Percentiles rank a stretch among this genome's conserved stretches.
Evolutionary conservation across 37 sponge, comb jelly and placozoan genomes (phyloP).

Genomic region (Geodia barretti): DNA sequence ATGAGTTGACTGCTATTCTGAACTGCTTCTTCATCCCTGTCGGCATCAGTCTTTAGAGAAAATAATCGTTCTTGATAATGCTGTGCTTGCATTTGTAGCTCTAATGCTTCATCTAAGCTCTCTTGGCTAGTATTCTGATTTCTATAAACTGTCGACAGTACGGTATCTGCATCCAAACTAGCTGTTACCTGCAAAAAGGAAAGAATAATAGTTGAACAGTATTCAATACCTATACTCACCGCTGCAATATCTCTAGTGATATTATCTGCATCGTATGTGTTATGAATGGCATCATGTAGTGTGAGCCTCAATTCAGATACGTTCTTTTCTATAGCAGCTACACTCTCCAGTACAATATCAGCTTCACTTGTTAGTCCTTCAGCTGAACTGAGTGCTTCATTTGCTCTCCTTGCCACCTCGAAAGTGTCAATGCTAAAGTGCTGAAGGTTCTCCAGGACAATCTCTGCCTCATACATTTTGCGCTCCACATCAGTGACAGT

Average conservation of each 20-base stretch:
- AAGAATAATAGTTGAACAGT: not conserved
- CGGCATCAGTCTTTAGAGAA: not conserved
- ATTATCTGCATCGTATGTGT: not conserved
- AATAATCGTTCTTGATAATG: not conserved
- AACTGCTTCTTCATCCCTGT: not conserved
- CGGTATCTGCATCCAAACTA: not conserved
- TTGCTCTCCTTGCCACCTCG: not conserved
- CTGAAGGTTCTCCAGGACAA: slow-evolving; percentile 5
- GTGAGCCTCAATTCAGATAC: not conserved
- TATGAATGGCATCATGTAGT: not conserved
- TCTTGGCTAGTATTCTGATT: not conserved
- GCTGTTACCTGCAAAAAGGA: not conserved
- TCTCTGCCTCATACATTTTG: not conserved
- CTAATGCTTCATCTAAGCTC: not conserved
- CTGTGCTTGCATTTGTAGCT: not conserved
- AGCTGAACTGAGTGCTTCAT: not conserved
- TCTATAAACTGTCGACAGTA: not conserved
- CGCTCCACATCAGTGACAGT: not conserved
- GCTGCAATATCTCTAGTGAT: not conserved
- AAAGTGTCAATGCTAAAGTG: slow-evolving; percentile 8
- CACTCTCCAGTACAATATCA: not conserved
- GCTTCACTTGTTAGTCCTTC: not conserved
- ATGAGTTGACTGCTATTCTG: not conserved
- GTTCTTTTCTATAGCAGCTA: not conserved
- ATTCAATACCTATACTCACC: not conserved